Evolutionary conservation across 1,140 invertebrate species (phyloP).

Genomic region (Plutomurus gul): DNA sequence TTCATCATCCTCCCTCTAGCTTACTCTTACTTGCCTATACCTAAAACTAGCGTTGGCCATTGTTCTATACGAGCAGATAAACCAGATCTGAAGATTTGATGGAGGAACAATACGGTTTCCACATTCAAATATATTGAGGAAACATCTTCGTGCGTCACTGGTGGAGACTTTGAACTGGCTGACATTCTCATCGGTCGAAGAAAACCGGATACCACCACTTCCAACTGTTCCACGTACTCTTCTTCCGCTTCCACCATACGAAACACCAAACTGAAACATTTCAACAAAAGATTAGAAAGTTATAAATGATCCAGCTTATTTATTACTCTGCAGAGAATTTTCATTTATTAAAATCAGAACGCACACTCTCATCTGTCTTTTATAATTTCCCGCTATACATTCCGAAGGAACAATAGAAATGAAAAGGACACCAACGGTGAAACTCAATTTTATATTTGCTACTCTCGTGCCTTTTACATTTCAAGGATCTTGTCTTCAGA

Average conservation of each 20-base stretch:
- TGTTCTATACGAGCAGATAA: constrained; percentile 87
- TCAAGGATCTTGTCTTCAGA: no score
- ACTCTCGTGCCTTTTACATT: no score
- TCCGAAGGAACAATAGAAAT: no score
- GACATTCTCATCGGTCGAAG: constrained; percentile 87
- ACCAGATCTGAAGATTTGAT: constrained; percentile 73
- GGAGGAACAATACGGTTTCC: constrained; percentile 90
- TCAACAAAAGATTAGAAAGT: constrained; percentile 15
- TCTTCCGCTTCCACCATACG: constrained; percentile 89
- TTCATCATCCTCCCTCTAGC: constrained; percentile 47
- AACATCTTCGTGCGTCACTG: constrained; percentile 90
- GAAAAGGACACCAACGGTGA: no score
- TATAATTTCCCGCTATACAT: no score
- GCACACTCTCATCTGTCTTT: no score
- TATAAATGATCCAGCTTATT: no score
- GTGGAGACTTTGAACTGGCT: constrained; percentile 64
- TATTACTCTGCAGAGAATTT: no score
- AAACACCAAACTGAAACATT: constrained; percentile 75
- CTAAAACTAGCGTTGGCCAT: constrained; percentile 87
- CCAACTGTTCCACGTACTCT: constrained; percentile 90
- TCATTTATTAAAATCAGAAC: no score
- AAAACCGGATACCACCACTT: constrained; percentile 89
- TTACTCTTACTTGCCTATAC: constrained; percentile 61
- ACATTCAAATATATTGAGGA: constrained; percentile 95
- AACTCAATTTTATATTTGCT: no score